Base-by-base conservation (phyloP, 2,113 vertebrate genomes). In the Cottus gobio region DNA sequence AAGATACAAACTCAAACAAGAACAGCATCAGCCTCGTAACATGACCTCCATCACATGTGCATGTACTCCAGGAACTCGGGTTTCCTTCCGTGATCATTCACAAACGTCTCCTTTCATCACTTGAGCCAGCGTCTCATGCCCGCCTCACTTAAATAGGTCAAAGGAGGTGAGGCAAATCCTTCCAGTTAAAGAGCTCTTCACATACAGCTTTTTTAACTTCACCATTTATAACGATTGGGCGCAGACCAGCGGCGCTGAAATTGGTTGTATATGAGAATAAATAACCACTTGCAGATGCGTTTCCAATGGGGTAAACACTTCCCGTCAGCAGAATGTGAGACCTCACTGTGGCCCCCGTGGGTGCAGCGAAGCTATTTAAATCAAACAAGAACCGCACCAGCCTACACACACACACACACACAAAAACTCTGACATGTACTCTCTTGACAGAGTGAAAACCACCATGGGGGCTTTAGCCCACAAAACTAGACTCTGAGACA, bases 201-300 rank as follows among this genome's bases (percentile, higher is more conserved):
- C 57, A 61, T 64, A 57, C 69, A 56, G 2, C n/a, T 79, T 71
- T 60, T 22, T 84, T 71, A 77, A 65, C 74, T 60, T 44, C 37
- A 18, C 50, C 69, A 70, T 87, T 82, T 63, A 71, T 75, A 68
- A 63, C 72, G 18, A 71, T 80, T 61, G 66, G 24, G 22, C 57
- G 20, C 31, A 18, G 36, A 68, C 69, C 73, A 44, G 63, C 62
- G 31, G 44, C 3, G 3, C 31, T 48, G 71, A 72, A 79, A 90
- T 77, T 85, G 91, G 71, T 85, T 68, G 71, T 79, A 62, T 77
- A 82, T 82, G 63, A 83, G 54, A 83, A 83, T 86, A 75, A 91
- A 89, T 82, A 79, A 84, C 80, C 58, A 28, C 75, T 73, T 62
- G 42, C 60, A 69, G 63, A 85, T 82, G 81, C 77, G 71, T 77